These are phyloP conservation scores for Melanotaenia parkinsoni DNA, from an alignment of 2,797 vertebrate species.

Conservation along the genomic window DNA sequence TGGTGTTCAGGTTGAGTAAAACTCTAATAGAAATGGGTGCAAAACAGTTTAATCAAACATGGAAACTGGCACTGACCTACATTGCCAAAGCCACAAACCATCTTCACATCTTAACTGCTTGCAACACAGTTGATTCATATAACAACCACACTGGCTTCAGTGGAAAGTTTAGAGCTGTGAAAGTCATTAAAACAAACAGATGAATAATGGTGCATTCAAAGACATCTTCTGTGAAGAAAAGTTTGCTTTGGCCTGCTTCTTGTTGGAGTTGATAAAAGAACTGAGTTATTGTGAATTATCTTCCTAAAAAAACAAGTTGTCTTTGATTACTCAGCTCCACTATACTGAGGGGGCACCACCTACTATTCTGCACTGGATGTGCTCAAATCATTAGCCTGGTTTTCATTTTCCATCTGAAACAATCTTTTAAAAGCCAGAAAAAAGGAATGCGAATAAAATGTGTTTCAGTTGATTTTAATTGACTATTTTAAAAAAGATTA, in stretches of 20 bases:
- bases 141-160: constrained; percentile 13
- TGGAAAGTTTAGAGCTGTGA: background rate
- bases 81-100: constrained; percentile 72
- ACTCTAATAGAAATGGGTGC: constrained; percentile 62
- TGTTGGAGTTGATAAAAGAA: background rate
- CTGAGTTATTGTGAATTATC: background rate
- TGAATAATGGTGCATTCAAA: background rate
- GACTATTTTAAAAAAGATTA: too few species aligned
- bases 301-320: too few species aligned
- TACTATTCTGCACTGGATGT: background rate
- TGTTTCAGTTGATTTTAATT: too few species aligned
- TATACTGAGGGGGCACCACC: background rate
- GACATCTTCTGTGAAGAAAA: background rate
- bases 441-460: too few species aligned
- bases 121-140: constrained; percentile 24
- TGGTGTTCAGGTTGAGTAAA: constrained; percentile 27
- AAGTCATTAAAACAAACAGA: background rate
- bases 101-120: constrained; percentile 38
- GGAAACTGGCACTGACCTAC: constrained; percentile 75
- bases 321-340: background rate
- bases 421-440: too few species aligned
- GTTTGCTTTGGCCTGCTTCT: background rate
- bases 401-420: background rate
- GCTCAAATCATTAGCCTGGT: background rate
- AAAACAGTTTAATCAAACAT: constrained; percentile 59